phyloP scores from a whole-genome alignment of 2,113 vertebrate genomes.

The Columba janthina region DNA sequence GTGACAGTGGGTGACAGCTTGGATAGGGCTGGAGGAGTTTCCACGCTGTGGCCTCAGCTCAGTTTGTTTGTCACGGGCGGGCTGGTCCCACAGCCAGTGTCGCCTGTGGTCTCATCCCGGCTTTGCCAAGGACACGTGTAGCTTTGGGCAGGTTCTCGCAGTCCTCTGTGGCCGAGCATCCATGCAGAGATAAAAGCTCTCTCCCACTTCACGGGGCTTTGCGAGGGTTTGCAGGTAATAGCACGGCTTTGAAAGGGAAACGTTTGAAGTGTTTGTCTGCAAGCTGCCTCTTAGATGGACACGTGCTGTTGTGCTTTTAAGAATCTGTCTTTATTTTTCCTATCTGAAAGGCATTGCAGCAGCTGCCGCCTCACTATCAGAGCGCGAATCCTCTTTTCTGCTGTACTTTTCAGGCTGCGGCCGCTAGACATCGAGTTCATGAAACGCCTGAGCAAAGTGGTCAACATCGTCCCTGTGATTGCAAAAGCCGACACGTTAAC shows the following conservation, averaged over 20 bases:
- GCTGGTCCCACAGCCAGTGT: not conserved
- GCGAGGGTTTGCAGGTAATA: not conserved
- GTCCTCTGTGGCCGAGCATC: not conserved
- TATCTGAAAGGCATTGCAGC: not conserved
- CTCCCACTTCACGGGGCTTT: not conserved
- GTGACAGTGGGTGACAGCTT: not conserved
- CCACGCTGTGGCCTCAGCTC: not conserved
- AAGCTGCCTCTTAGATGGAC: rapidly evolving
- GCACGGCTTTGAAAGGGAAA: not conserved
- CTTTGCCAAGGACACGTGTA: not conserved
- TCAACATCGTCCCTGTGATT: constrained; percentile 97
- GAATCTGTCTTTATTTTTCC: not conserved
- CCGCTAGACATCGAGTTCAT: constrained; percentile 97
- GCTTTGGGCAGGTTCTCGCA: not conserved
- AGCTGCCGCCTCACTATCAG: rapidly evolving
- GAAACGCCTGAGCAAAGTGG: constrained; percentile 96
- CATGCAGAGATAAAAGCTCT: not conserved
- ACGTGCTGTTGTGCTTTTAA: not conserved
- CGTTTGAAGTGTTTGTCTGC: not conserved
- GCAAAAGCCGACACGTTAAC: constrained; percentile 96
- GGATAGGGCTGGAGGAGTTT: not conserved
- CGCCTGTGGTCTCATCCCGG: rapidly evolving
- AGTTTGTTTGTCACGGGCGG: rapidly evolving
- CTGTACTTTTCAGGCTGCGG: constrained; percentile 79
- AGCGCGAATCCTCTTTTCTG: not conserved